Conservation (phyloP, 2,113 vertebrate genomes). For the Pedetes capensis region DNA sequence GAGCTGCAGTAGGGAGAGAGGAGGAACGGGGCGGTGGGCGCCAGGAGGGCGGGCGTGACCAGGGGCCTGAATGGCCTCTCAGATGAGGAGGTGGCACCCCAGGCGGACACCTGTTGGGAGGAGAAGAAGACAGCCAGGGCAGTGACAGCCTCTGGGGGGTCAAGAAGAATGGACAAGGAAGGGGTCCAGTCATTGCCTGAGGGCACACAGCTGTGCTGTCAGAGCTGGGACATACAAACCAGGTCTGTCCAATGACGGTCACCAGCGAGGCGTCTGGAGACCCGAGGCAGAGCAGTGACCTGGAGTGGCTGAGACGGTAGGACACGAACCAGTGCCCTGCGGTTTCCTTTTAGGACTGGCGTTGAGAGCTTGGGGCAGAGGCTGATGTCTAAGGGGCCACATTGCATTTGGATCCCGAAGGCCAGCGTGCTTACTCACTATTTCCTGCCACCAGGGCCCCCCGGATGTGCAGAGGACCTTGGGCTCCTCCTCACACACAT, state of each 20-base stretch:
- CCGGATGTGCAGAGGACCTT: rapidly evolving
- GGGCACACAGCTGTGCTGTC: not conserved
- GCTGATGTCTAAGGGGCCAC: not conserved
- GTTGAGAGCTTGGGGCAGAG: too few relatives aligned
- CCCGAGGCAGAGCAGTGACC: rapidly evolving
- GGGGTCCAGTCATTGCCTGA: too few relatives aligned
- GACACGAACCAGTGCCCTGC: not conserved
- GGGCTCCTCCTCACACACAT: rapidly evolving
- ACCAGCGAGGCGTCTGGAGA: not conserved
- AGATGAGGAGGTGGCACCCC: not conserved
- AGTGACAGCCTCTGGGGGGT: not conserved
- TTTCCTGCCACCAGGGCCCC: rapidly evolving
- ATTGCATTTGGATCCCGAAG: not conserved
- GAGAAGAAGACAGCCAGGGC: not conserved
- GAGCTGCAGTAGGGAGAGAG: not conserved
- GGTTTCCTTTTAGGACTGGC: not conserved
- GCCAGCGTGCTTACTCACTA: rapidly evolving
- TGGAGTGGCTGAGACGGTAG: not conserved
- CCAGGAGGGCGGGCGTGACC: rapidly evolving
- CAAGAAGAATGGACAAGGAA: not conserved
- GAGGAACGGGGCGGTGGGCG: rapidly evolving
- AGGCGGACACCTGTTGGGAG: not conserved
- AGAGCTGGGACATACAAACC: not conserved
- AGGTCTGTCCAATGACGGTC: not conserved
- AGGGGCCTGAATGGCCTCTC: not conserved